A percentile compares a stretch with the other conserved stretches of the same genome.
phyloP scores from a whole-genome alignment of 23 tunicate genomes.

The Diplosoma virens region DNA sequence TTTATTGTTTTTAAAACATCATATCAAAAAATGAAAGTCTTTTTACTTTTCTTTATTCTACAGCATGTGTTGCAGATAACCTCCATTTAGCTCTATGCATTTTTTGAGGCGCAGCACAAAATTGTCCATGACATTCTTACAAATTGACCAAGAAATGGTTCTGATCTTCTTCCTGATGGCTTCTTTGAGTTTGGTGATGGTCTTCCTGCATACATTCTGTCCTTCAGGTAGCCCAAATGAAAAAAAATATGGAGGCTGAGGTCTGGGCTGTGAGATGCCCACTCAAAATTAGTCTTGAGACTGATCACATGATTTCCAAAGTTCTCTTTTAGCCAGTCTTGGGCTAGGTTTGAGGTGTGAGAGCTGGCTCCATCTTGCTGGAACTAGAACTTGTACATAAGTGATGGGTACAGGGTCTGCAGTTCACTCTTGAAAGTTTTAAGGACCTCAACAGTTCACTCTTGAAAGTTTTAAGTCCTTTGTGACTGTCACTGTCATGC shows the following conservation, averaged over 20 bases:
- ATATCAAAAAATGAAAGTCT: not conserved
- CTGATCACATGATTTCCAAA: not conserved
- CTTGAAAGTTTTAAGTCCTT: no score
- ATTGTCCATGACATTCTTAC: not conserved
- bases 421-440: not conserved
- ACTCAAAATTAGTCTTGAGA: not conserved
- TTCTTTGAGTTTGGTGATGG: not conserved
- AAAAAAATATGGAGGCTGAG: not conserved
- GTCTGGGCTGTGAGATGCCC: no score
- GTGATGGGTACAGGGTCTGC: not conserved
- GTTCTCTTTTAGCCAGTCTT: not conserved
- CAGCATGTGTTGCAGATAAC: conserved; percentile 3
- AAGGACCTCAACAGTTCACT: no score
- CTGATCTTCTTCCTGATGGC: not conserved
- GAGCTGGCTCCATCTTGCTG: not conserved
- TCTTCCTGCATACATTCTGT: not conserved
- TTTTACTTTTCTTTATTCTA: not conserved
- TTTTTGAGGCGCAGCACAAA: not conserved
- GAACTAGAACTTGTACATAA: not conserved
- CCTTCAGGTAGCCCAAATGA: not conserved
- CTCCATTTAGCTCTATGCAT: conserved; percentile 2
- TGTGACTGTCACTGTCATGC: no score
- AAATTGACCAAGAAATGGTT: not conserved
- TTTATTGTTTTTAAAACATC: conserved; percentile 4
- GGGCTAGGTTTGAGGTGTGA: not conserved